Conservation (phyloP, 2,888 invertebrate species). For the Temnothorax unifasciatus region DNA sequence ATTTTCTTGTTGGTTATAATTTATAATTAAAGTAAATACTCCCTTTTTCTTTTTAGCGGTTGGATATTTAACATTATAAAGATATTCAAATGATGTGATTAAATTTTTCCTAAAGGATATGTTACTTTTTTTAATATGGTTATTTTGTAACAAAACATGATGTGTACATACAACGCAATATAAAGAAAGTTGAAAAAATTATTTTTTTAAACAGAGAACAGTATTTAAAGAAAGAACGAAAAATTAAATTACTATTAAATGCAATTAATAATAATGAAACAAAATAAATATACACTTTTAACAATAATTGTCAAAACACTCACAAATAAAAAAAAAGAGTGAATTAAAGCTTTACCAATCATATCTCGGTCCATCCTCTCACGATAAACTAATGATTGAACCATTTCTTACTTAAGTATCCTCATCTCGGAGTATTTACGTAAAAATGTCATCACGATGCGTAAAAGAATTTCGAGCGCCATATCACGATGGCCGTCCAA, state of each 20-base stretch:
- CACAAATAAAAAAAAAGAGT: background rate
- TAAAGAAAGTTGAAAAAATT: background rate
- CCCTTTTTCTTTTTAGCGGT: background rate
- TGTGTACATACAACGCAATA: background rate
- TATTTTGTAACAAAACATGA: background rate
- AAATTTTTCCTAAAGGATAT: background rate
- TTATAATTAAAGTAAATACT: background rate
- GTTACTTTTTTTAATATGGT: background rate
- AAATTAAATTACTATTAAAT: background rate
- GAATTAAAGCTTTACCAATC: background rate
- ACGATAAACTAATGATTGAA: background rate
- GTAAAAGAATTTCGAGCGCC: background rate
- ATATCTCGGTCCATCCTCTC: background rate
- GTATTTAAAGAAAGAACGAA: background rate
- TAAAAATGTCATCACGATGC: slow-evolving; percentile 4
- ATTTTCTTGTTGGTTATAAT: slow-evolving; percentile 16
- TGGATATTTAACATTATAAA: background rate
- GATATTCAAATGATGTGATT: background rate
- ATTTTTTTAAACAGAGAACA: background rate
- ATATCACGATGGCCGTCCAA: background rate
- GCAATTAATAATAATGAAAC: background rate
- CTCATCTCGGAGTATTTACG: background rate
- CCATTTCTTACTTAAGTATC: slow-evolving; percentile 3
- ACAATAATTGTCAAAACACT: background rate
- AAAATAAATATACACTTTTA: background rate